Evolutionary conservation across 1,140 invertebrate species (phyloP), one percentile per base, ranked within the genome.

Genomic region (Brachionus rubens): DNA sequence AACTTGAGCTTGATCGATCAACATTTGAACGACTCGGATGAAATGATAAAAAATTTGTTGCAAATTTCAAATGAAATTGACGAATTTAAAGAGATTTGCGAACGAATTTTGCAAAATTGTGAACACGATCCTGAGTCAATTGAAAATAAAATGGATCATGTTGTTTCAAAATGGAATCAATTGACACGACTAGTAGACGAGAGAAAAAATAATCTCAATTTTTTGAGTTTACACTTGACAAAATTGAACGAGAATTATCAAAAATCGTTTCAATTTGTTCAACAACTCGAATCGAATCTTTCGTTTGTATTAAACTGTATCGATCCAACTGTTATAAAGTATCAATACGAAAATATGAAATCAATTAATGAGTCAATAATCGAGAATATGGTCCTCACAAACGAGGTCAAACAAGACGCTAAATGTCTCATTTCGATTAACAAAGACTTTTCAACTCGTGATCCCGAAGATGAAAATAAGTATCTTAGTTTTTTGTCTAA

Each of bases 281-380:
- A 50, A 1, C 0, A 33, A 33, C 41, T 72, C 12, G 9, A 72
- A 3, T 14, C 9, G 1, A 46, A 21, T 28, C 16, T n/a, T 3
- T 47, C 65, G 14, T 30, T 70, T 26, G 24, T 50, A 26, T 4
- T 70, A 14, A 70, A 70, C 19, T 70, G 65, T 14, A 43, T 70
- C 21, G 65, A 70, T 28, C 65, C 65, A 36, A 47, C 19, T 21
- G 65, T 70, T n/a, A 47, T 70, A 1, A 70, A 70, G 5, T 48
- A 70, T 6, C 41, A 70, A 26, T 50, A 30, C 33, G 65, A 70
- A 50, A 47, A 70, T n/a, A 70, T 70, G 54, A 59, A 5, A 16
- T 19, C 19, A 26, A 10, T 28, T 4, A 41, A 68, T 68, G 40
- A 68, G 2, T 10, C 21, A 14, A 46, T 68, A n/a, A 24, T 30